Evolutionary conservation across 2,888 invertebrate species (phyloP).

Genomic region (Synanthedon formicaeformis): DNA sequence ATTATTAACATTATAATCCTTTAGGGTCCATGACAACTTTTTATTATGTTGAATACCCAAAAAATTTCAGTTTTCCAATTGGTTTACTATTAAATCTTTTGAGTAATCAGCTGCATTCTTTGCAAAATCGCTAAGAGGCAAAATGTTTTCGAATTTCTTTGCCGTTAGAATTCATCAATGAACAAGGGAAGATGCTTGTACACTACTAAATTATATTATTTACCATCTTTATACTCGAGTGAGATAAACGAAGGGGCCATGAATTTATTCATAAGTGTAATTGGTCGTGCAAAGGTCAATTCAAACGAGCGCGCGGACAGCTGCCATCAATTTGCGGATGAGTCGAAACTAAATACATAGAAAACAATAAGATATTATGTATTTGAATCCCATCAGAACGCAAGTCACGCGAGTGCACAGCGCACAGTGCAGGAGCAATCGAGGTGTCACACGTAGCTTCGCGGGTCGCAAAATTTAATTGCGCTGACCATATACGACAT

Average conservation of each 20-base stretch:
- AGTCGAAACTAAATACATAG: not conserved
- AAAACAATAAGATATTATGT: not conserved
- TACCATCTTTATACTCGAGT: too few species aligned
- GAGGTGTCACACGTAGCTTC: constrained; percentile 6
- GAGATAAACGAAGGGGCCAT: too few species aligned
- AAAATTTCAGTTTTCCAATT: too few species aligned
- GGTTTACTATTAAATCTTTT: too few species aligned
- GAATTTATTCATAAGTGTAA: not conserved
- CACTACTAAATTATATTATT: too few species aligned
- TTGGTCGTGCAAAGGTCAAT: not conserved
- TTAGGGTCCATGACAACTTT: too few species aligned
- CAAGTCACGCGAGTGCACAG: not conserved
- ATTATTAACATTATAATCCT: not conserved
- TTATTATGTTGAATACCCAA: too few species aligned
- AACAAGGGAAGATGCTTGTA: too few species aligned
- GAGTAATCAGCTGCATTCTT: too few species aligned
- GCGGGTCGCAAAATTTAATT: constrained; percentile 1
- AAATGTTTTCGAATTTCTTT: too few species aligned
- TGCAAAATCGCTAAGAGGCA: too few species aligned
- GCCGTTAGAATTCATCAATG: too few species aligned
- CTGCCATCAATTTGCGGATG: not conserved
- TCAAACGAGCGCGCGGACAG: not conserved
- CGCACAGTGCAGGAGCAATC: constrained; percentile 2
- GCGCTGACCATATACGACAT: not conserved
- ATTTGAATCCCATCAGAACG: not conserved